Base-by-base conservation (phyloP, 92 coral and sea anemone genomes). In the Metridium senile region DNA sequence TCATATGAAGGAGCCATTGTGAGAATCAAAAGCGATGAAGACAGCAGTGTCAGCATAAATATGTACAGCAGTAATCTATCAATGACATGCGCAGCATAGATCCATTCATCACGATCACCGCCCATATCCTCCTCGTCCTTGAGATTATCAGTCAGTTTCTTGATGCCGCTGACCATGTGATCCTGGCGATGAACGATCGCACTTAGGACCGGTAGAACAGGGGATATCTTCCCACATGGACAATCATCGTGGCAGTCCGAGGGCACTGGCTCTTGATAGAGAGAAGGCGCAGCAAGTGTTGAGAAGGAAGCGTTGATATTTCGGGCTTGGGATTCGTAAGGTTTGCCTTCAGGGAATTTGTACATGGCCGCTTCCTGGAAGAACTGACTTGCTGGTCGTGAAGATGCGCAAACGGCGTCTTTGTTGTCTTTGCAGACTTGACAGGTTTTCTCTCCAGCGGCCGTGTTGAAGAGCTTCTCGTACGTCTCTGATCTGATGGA, bases 51-150 rank as follows among this genome's bases (percentile, higher is more conserved):
- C 21, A 89, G 3, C 17, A 90, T 66, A 74, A 91, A 93, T 59
- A 87, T 7, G 71, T 87, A 90, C 68, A 93, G 79, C 77, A 93
- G 87, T 64, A 93, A 87, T 4, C 86, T 85, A 71, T 93, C 98
- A n/a, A 92, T 58, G 39, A 93, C 89, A 30, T 89, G 89, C 17
- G 98, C 98, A 9, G 91, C 97, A 56, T 91, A 82, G 64, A 85
- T 83, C 98, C 98, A 93, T 58, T 93, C 98, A 66, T 93, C 98
- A 56, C 86, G 74, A 62, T 89, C 89, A 31, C 83, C 79, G 33
- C 86, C 87, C 67, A 78, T 76, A 45, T 88, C 88, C 28, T 89
- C 97, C 63, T 86, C 90, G 13, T 93, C 92, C 33, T 89, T 81
- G n/a, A 92, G 93, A 61, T 87, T 83, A 56, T 80, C 74, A 0